phyloP scores from a whole-genome alignment of 2,888 invertebrate genomes.

The Pandemis heparana region DNA sequence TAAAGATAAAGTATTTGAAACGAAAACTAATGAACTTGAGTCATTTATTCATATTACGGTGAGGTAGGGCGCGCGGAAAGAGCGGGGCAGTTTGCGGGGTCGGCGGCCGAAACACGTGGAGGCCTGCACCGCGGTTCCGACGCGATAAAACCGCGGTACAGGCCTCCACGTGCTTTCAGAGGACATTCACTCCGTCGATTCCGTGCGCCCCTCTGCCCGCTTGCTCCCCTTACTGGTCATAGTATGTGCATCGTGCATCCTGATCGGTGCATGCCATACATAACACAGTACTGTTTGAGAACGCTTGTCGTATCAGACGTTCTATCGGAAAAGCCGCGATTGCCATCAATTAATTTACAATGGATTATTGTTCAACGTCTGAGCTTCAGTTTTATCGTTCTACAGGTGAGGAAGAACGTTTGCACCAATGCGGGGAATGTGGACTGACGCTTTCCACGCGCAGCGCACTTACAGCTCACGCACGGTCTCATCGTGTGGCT shows the following conservation, averaged over 20 bases:
- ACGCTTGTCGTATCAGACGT: conserved; percentile 66
- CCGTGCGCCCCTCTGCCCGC: conserved; percentile 60
- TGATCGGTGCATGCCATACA: conserved; percentile 78
- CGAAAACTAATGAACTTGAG: conserved; percentile 41
- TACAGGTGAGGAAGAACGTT: conserved; percentile 83
- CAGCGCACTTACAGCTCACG: conserved; percentile 91
- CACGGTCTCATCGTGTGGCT: conserved; percentile 75
- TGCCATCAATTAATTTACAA: conserved; percentile 47
- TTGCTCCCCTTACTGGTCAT: conserved; percentile 59
- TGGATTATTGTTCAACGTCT: conserved; percentile 60
- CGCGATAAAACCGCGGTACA: conserved; percentile 75
- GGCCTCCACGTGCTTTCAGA: conserved; percentile 80
- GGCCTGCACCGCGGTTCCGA: conserved; percentile 78
- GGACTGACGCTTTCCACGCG: conserved; percentile 91
- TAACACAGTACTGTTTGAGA: conserved; percentile 77
- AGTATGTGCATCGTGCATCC: conserved; percentile 81
- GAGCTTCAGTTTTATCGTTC: conserved; percentile 65
- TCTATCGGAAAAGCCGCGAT: conserved; percentile 48
- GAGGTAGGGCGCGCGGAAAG: conserved; percentile 60
- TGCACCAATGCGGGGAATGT: conserved; percentile 88
- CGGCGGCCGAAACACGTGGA: conserved; percentile 81
- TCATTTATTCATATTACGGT: conserved; percentile 44
- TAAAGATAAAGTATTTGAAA: not conserved
- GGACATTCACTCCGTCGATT: conserved; percentile 69
- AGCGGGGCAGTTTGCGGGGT: conserved; percentile 68